Evolutionary conservation across 1,140 invertebrate genomes (phyloP).

Genomic region (Hetaerina americana): DNA sequence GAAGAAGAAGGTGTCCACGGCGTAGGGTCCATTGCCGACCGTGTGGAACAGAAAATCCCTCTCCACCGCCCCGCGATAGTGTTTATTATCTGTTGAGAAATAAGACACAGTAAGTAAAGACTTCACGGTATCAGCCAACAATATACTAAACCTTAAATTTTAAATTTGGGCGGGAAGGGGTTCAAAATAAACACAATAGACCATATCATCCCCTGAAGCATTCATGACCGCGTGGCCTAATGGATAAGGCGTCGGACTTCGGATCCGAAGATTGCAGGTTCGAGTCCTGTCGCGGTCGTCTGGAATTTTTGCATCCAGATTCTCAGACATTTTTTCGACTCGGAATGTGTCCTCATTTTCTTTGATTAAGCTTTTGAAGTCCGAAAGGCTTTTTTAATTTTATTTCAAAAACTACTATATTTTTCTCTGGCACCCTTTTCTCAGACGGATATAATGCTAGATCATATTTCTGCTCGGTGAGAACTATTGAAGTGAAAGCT

Average conservation of each 20-base stretch:
- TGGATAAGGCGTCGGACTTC: neutral
- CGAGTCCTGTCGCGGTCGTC: neutral
- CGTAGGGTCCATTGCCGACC: conserved; percentile 26
- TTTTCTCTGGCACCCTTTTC: too few species aligned
- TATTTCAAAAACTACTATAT: too few species aligned
- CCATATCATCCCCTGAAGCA: too few species aligned
- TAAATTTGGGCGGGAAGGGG: too few species aligned
- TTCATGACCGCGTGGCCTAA: neutral
- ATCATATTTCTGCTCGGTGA: too few species aligned
- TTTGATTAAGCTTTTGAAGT: too few species aligned
- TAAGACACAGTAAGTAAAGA: neutral
- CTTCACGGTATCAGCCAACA: neutral
- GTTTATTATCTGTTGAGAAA: conserved; percentile 2
- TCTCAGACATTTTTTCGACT: neutral
- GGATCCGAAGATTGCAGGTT: neutral
- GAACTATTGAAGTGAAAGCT: too few species aligned
- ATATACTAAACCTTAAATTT: too few species aligned
- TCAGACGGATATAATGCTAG: too few species aligned
- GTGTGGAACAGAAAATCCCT: conserved; percentile 1
- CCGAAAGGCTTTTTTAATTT: too few species aligned
- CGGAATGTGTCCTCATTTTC: too few species aligned
- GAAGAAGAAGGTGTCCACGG: conserved; percentile 32
- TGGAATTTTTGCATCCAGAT: neutral
- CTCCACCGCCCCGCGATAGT: conserved; percentile 8
- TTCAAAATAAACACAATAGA: too few species aligned